phyloP scores from a whole-genome alignment of 2,113 vertebrate genomes.

The Ophthalmolycus amberensis region DNA sequence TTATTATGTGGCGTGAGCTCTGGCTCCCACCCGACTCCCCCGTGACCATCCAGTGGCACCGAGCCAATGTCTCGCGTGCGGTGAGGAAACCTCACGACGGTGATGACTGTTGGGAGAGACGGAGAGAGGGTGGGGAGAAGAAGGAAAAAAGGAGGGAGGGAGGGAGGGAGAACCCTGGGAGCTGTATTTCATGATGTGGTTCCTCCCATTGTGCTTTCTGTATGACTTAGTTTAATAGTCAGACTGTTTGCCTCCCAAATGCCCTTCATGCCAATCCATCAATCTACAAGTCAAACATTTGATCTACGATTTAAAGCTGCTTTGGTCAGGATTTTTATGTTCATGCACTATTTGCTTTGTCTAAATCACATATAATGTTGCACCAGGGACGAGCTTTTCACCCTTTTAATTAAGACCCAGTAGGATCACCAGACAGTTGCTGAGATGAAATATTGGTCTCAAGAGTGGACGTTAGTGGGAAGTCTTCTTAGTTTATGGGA shows the following conservation, averaged over 20 bases:
- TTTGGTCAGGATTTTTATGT: constrained; percentile 35
- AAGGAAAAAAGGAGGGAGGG: constrained; percentile 17
- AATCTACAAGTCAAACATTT: constrained; percentile 68
- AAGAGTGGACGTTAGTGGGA: constrained; percentile 35
- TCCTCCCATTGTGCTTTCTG: constrained; percentile 74
- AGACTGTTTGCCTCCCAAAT: constrained; percentile 59
- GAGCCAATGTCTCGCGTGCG: constrained; percentile 78
- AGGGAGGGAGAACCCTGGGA: constrained; percentile 57
- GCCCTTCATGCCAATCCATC: constrained; percentile 66
- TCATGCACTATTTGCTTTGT: constrained; percentile 44
- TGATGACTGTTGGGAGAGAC: constrained; percentile 64
- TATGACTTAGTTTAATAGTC: constrained; percentile 67
- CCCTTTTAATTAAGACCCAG: constrained; percentile 56
- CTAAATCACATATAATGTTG: constrained; percentile 55
- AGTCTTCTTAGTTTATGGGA: constrained; percentile 45
- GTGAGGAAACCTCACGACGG: constrained; percentile 73
- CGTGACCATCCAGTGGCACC: constrained; percentile 69
- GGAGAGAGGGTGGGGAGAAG: constrained; percentile 1
- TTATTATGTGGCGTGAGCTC: constrained; percentile 81
- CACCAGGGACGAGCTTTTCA: constrained; percentile 40
- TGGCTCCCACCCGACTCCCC: constrained; percentile 77
- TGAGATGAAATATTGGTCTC: constrained; percentile 46
- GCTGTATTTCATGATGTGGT: constrained; percentile 70
- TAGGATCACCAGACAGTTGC: constrained; percentile 12
- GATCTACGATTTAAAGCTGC: constrained; percentile 58